Evolutionary conservation across 2,888 invertebrate genomes (phyloP), one percentile per base, ranked within the genome.

Genomic region (Ormyrus rosae): DNA sequence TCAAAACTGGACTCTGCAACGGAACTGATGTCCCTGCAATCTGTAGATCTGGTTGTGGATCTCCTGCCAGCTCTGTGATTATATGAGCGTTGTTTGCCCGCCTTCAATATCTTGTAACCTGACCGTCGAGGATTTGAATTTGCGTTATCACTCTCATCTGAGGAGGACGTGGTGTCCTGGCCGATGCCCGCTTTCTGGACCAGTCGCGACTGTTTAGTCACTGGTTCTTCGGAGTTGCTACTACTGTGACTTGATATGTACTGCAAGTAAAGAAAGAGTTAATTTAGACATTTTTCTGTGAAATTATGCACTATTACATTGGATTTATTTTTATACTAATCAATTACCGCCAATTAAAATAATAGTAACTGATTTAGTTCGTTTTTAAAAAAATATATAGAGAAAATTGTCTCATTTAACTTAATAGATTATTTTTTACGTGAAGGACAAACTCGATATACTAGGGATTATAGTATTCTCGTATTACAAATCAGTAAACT

Each of bases 221-320:
- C 94, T 70, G 96, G 96, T 88, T 95, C 96, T 91, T 95, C 95
- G 93, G 92, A 93, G 84, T 92, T 94, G 89, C 95, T 94, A 81
- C 94, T 94, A 86, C 91, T 89, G 86, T 92, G 92, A 78, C 91
- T 91, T 85, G 92, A 90, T 81, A 90, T 87, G 73, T 92, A 93
- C 94, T 95, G 93, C 78, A 93, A 92, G 82, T 88, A 80, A 51
- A 68, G 72, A 34, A 34, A 34, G 19, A 11, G 13, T 50, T 50
- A 34, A 8, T 7, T 61, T 51, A 51, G 46, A 60, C 0, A 11
- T 34, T 70, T 55, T 34, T 69, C 9, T 10, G n/a, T 10, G 8
- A 6, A n/a, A 6, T n/a, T 56, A n/a, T 56, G 56, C 6, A 34
- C 34, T 34, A 34, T 34, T 19, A 19, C 19, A 34, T 34, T 34